Evolutionary conservation across 1,140 invertebrate genomes (phyloP).

Genomic region (Drosophila kanapiae): DNA sequence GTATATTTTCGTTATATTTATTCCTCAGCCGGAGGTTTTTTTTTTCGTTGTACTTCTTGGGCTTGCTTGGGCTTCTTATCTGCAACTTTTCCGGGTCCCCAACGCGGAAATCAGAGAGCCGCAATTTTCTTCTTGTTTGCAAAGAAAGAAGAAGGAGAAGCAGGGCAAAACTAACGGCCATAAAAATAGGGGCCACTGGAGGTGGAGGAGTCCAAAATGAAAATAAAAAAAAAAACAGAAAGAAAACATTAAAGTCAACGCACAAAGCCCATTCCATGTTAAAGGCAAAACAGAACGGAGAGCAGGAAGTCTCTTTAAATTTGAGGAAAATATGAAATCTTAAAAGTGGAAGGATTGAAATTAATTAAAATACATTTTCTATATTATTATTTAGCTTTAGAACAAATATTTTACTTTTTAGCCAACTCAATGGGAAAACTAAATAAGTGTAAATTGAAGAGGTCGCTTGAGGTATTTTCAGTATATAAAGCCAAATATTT

Average conservation of each 20-base stretch:
- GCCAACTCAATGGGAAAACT: neutral
- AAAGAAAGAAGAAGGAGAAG: neutral
- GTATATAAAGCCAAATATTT: neutral
- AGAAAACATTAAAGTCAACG: conserved; percentile 2
- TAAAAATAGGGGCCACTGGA: conserved; percentile 7
- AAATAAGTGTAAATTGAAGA: neutral
- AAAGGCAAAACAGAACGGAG: neutral
- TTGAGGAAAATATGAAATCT: neutral
- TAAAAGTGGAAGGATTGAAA: too few species aligned
- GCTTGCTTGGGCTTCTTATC: conserved; percentile 36
- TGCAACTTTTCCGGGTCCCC: conserved; percentile 32
- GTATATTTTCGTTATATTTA: conserved; percentile 37
- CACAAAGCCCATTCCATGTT: neutral
- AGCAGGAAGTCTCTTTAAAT: neutral
- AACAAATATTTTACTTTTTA: neutral
- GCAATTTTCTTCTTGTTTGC: conserved; percentile 17
- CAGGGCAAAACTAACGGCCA: conserved; percentile 5
- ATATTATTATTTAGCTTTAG: too few species aligned
- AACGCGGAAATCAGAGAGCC: conserved; percentile 37
- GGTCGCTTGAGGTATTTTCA: neutral
- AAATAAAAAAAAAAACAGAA: neutral
- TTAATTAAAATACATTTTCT: neutral
- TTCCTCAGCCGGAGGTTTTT: conserved; percentile 3
- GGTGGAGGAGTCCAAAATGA: neutral
- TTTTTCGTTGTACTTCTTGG: neutral